Evolutionary conservation across 1,140 invertebrate genomes (phyloP).

Genomic region (Tetramorium parvispinum): DNA sequence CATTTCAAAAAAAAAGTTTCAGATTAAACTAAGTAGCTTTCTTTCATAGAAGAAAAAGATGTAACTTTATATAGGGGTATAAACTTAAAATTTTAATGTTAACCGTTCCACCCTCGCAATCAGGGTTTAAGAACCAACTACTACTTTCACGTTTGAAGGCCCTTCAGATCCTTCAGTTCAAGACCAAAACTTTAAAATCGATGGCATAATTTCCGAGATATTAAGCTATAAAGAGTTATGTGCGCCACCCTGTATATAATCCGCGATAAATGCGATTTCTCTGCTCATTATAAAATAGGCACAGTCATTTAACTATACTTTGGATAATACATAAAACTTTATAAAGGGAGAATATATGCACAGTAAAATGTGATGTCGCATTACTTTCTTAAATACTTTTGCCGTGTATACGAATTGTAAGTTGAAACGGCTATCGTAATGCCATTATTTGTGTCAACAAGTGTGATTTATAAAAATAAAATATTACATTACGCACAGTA

Average conservation of each 20-base stretch:
- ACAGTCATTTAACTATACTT: slow-evolving; percentile 40
- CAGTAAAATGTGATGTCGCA: slow-evolving; percentile 28
- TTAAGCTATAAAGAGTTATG: too few species aligned
- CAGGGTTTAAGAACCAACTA: too few species aligned
- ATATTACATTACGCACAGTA: not conserved
- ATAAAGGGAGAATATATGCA: slow-evolving; percentile 31
- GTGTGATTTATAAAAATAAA: slow-evolving; percentile 22
- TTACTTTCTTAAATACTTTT: slow-evolving; percentile 32
- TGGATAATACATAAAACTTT: slow-evolving; percentile 28
- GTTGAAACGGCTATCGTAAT: not conserved
- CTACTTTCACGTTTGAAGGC: too few species aligned
- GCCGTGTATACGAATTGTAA: slow-evolving; percentile 8
- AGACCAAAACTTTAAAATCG: too few species aligned
- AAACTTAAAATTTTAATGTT: too few species aligned
- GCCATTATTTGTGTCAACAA: not conserved
- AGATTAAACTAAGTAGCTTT: too few species aligned
- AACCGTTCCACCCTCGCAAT: too few species aligned
- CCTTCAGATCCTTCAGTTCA: too few species aligned
- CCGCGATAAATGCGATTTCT: slow-evolving; percentile 35
- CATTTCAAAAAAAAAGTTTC: too few species aligned
- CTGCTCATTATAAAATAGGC: slow-evolving; percentile 47
- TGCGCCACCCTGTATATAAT: not conserved
- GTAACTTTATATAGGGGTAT: too few species aligned
- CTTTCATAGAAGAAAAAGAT: too few species aligned
- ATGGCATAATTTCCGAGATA: too few species aligned